Conservation (phyloP, 1,140 invertebrate species). For the Aphidius ervi region DNA sequence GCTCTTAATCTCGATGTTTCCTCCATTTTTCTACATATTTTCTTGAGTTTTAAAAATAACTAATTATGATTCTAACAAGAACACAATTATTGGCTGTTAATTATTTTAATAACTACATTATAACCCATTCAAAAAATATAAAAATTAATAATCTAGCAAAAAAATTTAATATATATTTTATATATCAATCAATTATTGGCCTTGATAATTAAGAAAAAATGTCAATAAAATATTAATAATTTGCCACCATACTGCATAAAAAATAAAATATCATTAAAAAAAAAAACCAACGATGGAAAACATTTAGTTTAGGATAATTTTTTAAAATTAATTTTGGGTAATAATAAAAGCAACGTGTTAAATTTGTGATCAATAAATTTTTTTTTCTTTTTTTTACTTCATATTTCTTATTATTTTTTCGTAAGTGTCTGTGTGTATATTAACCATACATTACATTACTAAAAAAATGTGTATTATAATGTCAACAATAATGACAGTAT, state of each 20-base stretch:
- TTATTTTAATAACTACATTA: conserved; percentile 21
- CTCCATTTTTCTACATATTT: conserved; percentile 6
- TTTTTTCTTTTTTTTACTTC: not conserved
- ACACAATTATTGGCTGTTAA: conserved; percentile 46
- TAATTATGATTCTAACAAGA: conserved; percentile 42
- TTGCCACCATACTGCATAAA: too few relatives aligned
- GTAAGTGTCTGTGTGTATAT: conserved; percentile 36
- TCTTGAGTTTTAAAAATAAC: conserved; percentile 32
- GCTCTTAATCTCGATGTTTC: conserved; percentile 6
- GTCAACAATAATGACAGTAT: conserved; percentile 26
- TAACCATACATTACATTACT: conserved; percentile 25
- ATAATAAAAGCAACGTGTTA: conserved; percentile 23
- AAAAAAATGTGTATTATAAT: conserved; percentile 29
- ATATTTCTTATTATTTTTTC: conserved; percentile 10
- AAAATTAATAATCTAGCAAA: too few relatives aligned
- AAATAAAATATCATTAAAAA: too few relatives aligned
- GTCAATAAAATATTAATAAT: not conserved
- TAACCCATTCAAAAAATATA: conserved; percentile 36
- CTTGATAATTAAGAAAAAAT: conserved; percentile 1
- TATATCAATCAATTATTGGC: not conserved
- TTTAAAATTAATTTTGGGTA: too few relatives aligned
- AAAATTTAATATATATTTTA: too few relatives aligned
- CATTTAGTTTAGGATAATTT: too few relatives aligned
- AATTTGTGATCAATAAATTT: conserved; percentile 32
- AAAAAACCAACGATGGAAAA: too few relatives aligned